Percentiles rank a stretch among this genome's conserved stretches.
Evolutionary conservation across 1,140 invertebrate genomes (phyloP).

Genomic region (Pogonus chalceus): DNA sequence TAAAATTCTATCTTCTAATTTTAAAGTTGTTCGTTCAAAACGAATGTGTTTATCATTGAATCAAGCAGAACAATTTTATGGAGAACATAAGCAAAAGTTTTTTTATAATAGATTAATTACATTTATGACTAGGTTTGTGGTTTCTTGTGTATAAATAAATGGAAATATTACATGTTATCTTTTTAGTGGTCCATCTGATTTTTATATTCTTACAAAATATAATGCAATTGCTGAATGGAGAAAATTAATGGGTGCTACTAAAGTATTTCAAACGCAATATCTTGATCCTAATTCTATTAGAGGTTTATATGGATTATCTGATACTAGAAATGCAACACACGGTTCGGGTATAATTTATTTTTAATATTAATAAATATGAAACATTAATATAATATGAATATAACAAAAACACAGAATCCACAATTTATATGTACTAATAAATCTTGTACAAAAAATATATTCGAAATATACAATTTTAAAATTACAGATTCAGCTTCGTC

Average conservation of each 20-base stretch:
- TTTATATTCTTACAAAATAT: conserved; percentile 63
- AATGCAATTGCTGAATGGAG: conserved; percentile 75
- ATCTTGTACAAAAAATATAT: too few relatives aligned
- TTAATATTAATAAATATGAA: neutral
- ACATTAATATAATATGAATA: too few relatives aligned
- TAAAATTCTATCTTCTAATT: conserved; percentile 58
- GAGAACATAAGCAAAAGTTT: conserved; percentile 74
- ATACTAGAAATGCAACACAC: conserved; percentile 86
- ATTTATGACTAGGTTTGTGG: conserved; percentile 68
- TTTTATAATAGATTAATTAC: conserved; percentile 78
- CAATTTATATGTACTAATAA: too few relatives aligned
- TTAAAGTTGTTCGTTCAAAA: conserved; percentile 64
- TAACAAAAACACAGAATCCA: conserved; percentile 3
- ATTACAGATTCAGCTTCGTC: conserved; percentile 67
- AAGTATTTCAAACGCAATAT: conserved; percentile 69
- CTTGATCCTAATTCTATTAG: conserved; percentile 65
- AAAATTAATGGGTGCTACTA: conserved; percentile 76
- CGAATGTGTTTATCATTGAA: conserved; percentile 47
- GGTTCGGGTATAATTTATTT: conserved; percentile 59
- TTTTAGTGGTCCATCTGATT: conserved; percentile 69
- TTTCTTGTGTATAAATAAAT: conserved; percentile 8
- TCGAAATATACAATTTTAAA: too few relatives aligned
- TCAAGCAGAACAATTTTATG: conserved; percentile 69
- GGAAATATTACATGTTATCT: conserved; percentile 15
- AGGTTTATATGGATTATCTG: conserved; percentile 75